phyloP scores from a whole-genome alignment of 2,888 invertebrate species.

The Xanthostigma xanthostigma region DNA sequence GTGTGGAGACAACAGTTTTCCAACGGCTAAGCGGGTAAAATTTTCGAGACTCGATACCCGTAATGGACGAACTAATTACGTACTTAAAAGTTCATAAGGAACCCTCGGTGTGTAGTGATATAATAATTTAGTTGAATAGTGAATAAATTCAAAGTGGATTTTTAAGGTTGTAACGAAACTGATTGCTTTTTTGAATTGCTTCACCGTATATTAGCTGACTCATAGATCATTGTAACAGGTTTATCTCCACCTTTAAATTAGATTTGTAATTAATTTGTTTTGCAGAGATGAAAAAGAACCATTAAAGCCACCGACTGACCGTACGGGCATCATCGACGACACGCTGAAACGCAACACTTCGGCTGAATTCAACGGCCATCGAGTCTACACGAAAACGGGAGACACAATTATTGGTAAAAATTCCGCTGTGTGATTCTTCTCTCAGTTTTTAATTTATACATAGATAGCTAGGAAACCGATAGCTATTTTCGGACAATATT shows the following conservation, averaged over 20 bases:
- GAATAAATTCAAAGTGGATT: neutral
- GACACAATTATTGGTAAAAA: constrained; percentile 70
- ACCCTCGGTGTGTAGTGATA: no score
- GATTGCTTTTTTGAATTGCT: no score
- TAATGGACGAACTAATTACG: no score
- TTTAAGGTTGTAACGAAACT: neutral
- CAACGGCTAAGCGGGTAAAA: no score
- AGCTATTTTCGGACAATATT: no score
- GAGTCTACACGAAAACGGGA: constrained; percentile 69
- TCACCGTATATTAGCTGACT: no score
- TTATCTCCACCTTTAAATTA: neutral
- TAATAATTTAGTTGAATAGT: no score
- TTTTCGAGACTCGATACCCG: no score
- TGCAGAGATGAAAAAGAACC: constrained; percentile 71
- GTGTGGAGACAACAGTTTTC: no score
- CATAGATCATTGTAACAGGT: no score
- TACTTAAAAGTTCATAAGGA: no score
- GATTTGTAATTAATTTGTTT: constrained; percentile 9
- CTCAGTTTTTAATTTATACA: neutral
- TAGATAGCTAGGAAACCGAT: no score
- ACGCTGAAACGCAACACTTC: constrained; percentile 61
- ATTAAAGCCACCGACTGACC: constrained; percentile 43
- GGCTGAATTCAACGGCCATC: constrained; percentile 68
- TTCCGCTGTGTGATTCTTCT: constrained; percentile 55
- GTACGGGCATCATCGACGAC: constrained; percentile 37